Evolutionary conservation across 2,797 vertebrate species (phyloP).

Genomic region (Hippocampus kuda): DNA sequence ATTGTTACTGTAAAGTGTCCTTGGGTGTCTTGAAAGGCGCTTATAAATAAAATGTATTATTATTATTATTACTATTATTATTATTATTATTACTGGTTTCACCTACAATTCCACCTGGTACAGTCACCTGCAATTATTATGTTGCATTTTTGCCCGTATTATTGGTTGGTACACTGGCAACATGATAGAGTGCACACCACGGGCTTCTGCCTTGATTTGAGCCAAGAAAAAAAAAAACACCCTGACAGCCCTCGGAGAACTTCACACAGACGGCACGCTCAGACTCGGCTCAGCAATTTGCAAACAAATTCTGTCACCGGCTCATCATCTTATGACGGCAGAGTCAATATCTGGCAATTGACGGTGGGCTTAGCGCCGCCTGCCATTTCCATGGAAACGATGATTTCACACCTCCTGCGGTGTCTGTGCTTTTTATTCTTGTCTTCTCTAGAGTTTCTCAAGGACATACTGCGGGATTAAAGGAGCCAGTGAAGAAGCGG

Average conservation of each 20-base stretch:
- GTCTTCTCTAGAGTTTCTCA: slow-evolving; percentile 51
- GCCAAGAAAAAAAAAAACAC: background rate
- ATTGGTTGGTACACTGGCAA: too few species aligned
- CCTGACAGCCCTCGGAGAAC: background rate
- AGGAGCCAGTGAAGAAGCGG: slow-evolving; percentile 26
- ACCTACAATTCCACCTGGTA: too few species aligned
- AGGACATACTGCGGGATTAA: slow-evolving; percentile 49
- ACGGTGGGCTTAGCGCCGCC: slow-evolving; percentile 56
- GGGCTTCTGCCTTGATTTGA: background rate
- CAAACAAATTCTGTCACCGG: slow-evolving; percentile 43
- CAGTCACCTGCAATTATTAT: too few species aligned
- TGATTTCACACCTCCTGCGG: slow-evolving; percentile 49
- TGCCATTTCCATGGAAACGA: slow-evolving; percentile 69
- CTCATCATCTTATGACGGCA: slow-evolving; percentile 58
- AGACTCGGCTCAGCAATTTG: background rate
- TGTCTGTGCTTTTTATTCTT: slow-evolving; percentile 18
- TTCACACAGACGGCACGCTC: background rate
- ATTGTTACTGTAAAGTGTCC: too few species aligned
- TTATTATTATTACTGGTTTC: too few species aligned
- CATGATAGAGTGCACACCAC: too few species aligned
- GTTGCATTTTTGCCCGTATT: too few species aligned
- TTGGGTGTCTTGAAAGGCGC: too few species aligned
- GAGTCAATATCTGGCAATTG: slow-evolving; percentile 63
- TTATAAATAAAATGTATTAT: too few species aligned
- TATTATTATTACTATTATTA: too few species aligned